Conservation (phyloP, 2,888 invertebrate genomes). For the Trisateles emortualis region DNA sequence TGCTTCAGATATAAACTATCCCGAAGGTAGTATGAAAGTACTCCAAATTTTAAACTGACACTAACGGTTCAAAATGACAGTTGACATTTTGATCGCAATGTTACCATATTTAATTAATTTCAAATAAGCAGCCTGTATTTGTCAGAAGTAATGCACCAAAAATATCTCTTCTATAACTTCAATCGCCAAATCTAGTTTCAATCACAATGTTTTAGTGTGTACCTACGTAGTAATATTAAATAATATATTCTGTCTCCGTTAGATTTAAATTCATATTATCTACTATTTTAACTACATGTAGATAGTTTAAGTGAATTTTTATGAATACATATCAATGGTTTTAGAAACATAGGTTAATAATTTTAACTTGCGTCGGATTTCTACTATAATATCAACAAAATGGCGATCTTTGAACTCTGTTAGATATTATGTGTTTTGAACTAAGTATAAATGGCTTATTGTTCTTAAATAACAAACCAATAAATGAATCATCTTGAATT, state of each 20-base stretch:
- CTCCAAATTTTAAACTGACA: neutral
- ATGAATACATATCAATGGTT: conserved; percentile 48
- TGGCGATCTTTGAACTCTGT: conserved; percentile 70
- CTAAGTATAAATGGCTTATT: conserved; percentile 80
- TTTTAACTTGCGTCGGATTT: conserved; percentile 82
- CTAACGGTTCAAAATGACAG: conserved; percentile 9
- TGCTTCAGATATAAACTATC: no score
- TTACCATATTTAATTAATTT: conserved; percentile 23
- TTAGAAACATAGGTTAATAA: conserved; percentile 51
- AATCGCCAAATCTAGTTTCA: conserved; percentile 53
- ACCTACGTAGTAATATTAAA: conserved; percentile 47
- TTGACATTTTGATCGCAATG: conserved; percentile 10
- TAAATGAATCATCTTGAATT: conserved; percentile 80
- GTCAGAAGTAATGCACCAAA: conserved; percentile 69
- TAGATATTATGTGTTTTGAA: conserved; percentile 76
- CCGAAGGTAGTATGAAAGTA: neutral
- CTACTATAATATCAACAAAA: conserved; percentile 56
- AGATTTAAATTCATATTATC: conserved; percentile 42
- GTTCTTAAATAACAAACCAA: conserved; percentile 79
- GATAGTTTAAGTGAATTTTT: conserved; percentile 54
- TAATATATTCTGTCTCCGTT: conserved; percentile 50
- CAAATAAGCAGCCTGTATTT: conserved; percentile 74
- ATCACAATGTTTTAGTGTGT: conserved; percentile 55
- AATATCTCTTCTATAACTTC: conserved; percentile 38
- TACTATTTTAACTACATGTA: conserved; percentile 57